A percentile compares a stretch with the other conserved stretches of the same genome.
Evolutionary conservation across 2,113 vertebrate species (phyloP).

Genomic region (Chunga burmeisteri): DNA sequence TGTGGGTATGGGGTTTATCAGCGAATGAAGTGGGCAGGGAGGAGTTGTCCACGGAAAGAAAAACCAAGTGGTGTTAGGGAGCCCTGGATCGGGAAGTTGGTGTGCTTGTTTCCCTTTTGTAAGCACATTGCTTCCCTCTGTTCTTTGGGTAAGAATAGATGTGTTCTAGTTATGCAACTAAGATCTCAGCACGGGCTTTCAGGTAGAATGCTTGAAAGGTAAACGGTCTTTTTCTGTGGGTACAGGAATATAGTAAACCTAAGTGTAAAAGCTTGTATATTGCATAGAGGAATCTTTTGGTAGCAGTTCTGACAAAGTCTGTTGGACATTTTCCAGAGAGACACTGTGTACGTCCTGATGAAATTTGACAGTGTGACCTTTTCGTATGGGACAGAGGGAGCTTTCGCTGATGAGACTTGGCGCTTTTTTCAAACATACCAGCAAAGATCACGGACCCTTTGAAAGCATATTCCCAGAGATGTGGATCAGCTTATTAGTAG

Average conservation of each 20-base stretch:
- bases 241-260: not conserved
- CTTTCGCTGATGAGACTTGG: slow-evolving; percentile 24
- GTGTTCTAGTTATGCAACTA: not conserved
- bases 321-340: not conserved
- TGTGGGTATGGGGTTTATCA: not conserved
- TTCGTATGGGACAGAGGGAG: not conserved
- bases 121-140: not conserved
- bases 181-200: not conserved
- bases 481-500: not conserved
- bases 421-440: not conserved
- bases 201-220: not conserved
- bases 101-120: not conserved
- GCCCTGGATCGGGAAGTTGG: not conserved
- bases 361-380: slow-evolving; percentile 49
- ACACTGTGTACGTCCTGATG: not conserved
- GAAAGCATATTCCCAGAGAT: not conserved
- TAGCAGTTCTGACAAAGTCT: slow-evolving; percentile 44
- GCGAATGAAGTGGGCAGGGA: not conserved
- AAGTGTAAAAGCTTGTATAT: not conserved
- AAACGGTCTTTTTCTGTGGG: not conserved
- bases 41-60: not conserved
- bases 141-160: not conserved
- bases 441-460: not conserved
- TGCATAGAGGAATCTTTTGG: not conserved
- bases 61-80: not conserved